Conservation (phyloP, 92 coral and sea anemone species). For the Epizoanthus illoricatus region DNA sequence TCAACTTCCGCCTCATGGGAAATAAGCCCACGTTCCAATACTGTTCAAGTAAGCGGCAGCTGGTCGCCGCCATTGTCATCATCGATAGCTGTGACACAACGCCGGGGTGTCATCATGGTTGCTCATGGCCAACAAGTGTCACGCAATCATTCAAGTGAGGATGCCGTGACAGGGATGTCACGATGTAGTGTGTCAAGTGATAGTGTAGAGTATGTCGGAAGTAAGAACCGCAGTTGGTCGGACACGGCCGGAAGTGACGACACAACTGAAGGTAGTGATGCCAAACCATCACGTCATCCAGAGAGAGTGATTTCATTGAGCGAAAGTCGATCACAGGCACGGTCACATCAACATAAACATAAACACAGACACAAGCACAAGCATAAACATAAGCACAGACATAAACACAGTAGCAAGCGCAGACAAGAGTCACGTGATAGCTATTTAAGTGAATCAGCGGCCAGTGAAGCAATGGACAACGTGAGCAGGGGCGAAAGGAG, state of each 20-base stretch:
- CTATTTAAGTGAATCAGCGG: not conserved
- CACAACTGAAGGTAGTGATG: not conserved
- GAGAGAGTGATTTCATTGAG: not conserved
- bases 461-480: not conserved
- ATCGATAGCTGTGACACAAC: slow-evolving; percentile 35
- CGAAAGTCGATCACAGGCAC: not conserved
- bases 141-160: not conserved
- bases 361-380: slow-evolving; percentile 39
- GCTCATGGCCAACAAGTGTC: slow-evolving; percentile 14
- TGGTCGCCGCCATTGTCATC: slow-evolving; percentile 64
- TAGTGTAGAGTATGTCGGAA: slow-evolving; percentile 17
- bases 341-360: slow-evolving; percentile 6
- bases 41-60: slow-evolving; percentile 8
- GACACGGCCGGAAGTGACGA: not conserved
- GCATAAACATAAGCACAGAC: slow-evolving; percentile 61
- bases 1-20: slow-evolving; percentile 34
- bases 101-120: slow-evolving; percentile 19
- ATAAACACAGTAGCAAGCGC: slow-evolving; percentile 39
- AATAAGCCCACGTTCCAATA: slow-evolving; percentile 42
- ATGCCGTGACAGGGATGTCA: not conserved
- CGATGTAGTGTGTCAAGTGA: slow-evolving; percentile 15
- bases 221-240: not conserved
- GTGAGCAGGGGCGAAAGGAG: not conserved
- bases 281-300: not conserved
- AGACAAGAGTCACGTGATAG: slow-evolving; percentile 17